Percentiles rank a stretch among this genome's conserved stretches.
phyloP scores from a whole-genome alignment of 2,797 vertebrate genomes.

The Lutjanus argentimaculatus region DNA sequence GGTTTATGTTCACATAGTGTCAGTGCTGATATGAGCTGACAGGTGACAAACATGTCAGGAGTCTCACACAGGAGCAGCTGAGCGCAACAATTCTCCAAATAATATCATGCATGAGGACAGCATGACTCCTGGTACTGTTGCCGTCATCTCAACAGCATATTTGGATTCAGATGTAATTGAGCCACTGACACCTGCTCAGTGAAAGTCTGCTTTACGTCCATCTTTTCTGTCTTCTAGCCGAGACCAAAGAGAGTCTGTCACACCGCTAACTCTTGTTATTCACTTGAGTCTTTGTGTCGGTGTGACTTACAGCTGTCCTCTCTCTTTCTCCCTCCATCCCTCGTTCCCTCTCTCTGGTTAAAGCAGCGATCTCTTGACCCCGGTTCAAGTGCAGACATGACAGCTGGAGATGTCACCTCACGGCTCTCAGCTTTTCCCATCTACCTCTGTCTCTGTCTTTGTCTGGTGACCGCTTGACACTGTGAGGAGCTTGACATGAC shows the following conservation, averaged over 20 bases:
- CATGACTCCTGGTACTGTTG: background rate
- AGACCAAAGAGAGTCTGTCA: background rate
- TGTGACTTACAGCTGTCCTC: constrained; percentile 68
- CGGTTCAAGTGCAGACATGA: constrained; percentile 65
- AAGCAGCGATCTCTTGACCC: constrained; percentile 67
- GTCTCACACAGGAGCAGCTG: constrained; percentile 7
- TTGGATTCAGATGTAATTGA: background rate
- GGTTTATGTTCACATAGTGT: background rate
- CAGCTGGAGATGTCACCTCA: constrained; percentile 72
- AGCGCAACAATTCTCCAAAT: background rate
- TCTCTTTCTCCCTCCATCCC: constrained; percentile 33
- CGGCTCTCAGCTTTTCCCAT: constrained; percentile 35
- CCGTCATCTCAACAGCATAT: background rate
- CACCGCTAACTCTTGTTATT: constrained; percentile 13
- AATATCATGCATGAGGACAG: background rate
- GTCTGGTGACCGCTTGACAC: constrained; percentile 68
- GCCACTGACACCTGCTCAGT: background rate
- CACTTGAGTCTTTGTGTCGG: constrained; percentile 22
- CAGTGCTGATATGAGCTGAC: constrained; percentile 36
- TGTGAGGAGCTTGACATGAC: constrained; percentile 70
- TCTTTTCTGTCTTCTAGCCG: background rate
- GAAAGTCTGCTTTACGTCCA: background rate
- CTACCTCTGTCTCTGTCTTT: constrained; percentile 56
- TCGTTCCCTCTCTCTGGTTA: constrained; percentile 42
- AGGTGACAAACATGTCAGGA: constrained; percentile 43